Base-by-base conservation (phyloP, 2,888 invertebrate genomes). In the Neoaliturus tenellus region DNA sequence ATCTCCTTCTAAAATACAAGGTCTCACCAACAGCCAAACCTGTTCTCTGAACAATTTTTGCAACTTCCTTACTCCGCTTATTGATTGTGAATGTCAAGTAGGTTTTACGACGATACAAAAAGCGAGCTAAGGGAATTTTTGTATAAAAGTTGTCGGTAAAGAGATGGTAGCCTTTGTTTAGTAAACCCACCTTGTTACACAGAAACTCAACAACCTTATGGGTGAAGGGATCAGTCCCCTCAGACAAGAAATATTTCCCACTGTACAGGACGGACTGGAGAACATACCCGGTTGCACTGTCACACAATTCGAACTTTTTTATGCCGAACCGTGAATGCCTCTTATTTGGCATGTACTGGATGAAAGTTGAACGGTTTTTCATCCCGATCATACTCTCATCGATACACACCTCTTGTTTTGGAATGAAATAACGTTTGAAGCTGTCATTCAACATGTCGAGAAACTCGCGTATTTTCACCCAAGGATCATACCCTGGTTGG, bases 251-350 rank as follows among this genome's bases (percentile, higher is more conserved):
- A 33, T 82, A 67, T 20, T 48, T 69, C 1, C 82, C 82, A 71
- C 71, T 71, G 41, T 82, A 82, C 28, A 82, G 17, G 31, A 35
- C n/a, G 31, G 31, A 48, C 14, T 83, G 62, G 41, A 78, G 28
- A n/a, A 80, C 62, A 44, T 83, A 83, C 28, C 71, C 48, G 5
- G 82, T 71, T 58, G 55, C 41, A 35, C 33, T 51, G 33, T 82
- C 48, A 71, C 82, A 82, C 14, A 82, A 44, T 71, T 71, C 71
- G 69, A 82, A n/a, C n/a, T n/a, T n/a, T n/a, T n/a, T n/a, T n/a
- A n/a, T n/a, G n/a, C n/a, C n/a, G n/a, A n/a, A n/a, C 31, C 28
- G 44, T 71, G 44, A 71, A 73, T n/a, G n/a, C n/a, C n/a, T n/a
- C n/a, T n/a, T n/a, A n/a, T n/a, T n/a, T n/a, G n/a, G n/a, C n/a